Percentiles rank a stretch among this genome's conserved stretches.
Conservation (phyloP, 2,797 vertebrate species). For the Chelon labrosus region DNA sequence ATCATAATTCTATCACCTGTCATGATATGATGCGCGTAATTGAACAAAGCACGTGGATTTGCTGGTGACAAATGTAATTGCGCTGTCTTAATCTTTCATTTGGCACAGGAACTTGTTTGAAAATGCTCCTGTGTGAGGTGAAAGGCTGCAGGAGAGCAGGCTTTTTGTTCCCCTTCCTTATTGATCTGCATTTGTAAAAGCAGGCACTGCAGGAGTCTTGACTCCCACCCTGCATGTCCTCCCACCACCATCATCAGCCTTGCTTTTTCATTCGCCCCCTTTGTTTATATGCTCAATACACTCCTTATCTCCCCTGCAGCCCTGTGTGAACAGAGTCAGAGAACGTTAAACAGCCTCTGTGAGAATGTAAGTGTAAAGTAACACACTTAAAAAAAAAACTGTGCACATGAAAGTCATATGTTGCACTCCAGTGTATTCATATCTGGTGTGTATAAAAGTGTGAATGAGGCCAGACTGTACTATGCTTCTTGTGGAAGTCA, state of each 20-base stretch:
- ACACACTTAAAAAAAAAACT: constrained; percentile 24
- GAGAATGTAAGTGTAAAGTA: constrained; percentile 49
- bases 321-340: constrained; percentile 34
- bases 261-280: constrained; percentile 20
- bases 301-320: constrained; percentile 45
- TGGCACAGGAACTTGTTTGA: constrained; percentile 38
- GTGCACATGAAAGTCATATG: constrained; percentile 17
- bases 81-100: constrained; percentile 5
- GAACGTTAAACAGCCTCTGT: constrained; percentile 29
- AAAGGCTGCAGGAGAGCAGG: constrained; percentile 40
- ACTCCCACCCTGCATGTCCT: constrained; percentile 47
- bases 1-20: background rate
- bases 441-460: constrained; percentile 32
- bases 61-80: too few species aligned
- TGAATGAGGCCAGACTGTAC: constrained; percentile 7
- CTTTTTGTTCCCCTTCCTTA: constrained; percentile 53
- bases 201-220: constrained; percentile 54
- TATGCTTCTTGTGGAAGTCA: constrained; percentile 88
- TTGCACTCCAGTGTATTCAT: constrained; percentile 24
- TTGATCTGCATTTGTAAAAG: constrained; percentile 73
- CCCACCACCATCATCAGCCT: constrained; percentile 9
- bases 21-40: background rate
- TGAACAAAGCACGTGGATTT: too few species aligned
- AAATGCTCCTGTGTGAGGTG: constrained; percentile 39
- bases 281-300: constrained; percentile 63